A percentile compares a stretch with the other conserved stretches of the same genome.
Conservation (phyloP, 1,140 invertebrate genomes). For the Drosophila watanabei region DNA sequence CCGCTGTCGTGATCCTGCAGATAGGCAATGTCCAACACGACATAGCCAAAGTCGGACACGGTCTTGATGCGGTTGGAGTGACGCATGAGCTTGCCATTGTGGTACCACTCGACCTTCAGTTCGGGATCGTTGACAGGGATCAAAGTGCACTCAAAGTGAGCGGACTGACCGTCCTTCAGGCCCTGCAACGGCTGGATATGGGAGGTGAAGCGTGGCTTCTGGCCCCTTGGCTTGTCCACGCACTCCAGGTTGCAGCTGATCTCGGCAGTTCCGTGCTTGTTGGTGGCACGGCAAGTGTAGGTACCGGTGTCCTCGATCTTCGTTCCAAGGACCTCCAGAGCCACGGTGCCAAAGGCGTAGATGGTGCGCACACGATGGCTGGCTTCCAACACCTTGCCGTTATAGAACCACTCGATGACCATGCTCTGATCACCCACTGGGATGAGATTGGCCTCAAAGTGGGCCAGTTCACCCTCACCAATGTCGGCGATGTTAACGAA, state of each 20-base stretch:
- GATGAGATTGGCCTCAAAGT: conserved; percentile 96
- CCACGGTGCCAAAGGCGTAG: conserved; percentile 98
- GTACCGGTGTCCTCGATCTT: conserved; percentile 95
- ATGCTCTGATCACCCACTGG: conserved; percentile 98
- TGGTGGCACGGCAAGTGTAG: conserved; percentile 95
- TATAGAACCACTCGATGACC: conserved; percentile 99
- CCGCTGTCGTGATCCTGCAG: conserved; percentile 97
- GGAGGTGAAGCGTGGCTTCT: conserved; percentile 95
- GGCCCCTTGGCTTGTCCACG: conserved; percentile 93
- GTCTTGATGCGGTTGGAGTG: conserved; percentile 97
- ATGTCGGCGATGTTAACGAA: conserved; percentile 93
- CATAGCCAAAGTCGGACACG: conserved; percentile 98
- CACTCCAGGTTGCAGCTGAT: conserved; percentile 94
- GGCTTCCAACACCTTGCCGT: conserved; percentile 94
- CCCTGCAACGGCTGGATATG: conserved; percentile 94
- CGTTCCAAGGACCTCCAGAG: conserved; percentile 95
- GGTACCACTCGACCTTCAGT: conserved; percentile 98
- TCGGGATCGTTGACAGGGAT: conserved; percentile 96
- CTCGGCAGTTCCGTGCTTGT: conserved; percentile 95
- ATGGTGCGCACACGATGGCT: conserved; percentile 96
- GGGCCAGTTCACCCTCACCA: conserved; percentile 95
- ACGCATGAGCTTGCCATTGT: conserved; percentile 94
- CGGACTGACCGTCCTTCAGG: conserved; percentile 95
- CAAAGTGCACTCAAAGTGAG: conserved; percentile 96
- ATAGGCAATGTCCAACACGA: conserved; percentile 97